Conservation (phyloP, 2,797 vertebrate genomes). For the Champsocephalus gunnari region DNA sequence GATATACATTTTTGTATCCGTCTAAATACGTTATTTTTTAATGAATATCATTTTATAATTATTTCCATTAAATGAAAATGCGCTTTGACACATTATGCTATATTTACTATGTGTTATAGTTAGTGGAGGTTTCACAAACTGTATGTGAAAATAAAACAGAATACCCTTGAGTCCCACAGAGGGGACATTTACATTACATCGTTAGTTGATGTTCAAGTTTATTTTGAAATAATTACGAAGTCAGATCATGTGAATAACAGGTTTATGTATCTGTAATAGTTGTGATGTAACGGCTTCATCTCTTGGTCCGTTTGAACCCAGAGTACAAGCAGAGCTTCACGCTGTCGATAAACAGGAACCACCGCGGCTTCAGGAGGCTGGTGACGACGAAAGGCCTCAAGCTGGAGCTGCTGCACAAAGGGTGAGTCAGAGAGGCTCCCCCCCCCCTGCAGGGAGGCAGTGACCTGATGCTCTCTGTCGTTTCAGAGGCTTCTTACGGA, state of each 20-base stretch:
- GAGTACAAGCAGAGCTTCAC: slow-evolving; percentile 96
- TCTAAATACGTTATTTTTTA: no score
- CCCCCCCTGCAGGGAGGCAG: no score
- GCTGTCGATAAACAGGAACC: slow-evolving; percentile 94
- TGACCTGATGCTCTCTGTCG: background rate
- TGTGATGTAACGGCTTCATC: background rate
- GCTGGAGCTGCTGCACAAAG: slow-evolving; percentile 97
- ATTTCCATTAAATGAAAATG: no score
- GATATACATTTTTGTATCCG: no score
- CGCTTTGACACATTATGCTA: no score
- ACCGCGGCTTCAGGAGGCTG: slow-evolving; percentile 91
- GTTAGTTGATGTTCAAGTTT: background rate
- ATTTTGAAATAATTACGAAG: background rate
- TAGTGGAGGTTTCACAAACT: background rate
- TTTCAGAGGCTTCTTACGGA: slow-evolving; percentile 89
- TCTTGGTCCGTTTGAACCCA: slow-evolving; percentile 55
- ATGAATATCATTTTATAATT: no score
- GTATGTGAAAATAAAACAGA: background rate
- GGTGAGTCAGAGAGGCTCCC: slow-evolving; percentile 81
- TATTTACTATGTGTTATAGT: no score
- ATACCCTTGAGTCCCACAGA: no score
- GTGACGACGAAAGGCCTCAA: slow-evolving; percentile 94
- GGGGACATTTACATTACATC: no score
- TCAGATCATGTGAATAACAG: background rate
- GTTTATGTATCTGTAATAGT: background rate